Percentiles rank a stretch among this genome's conserved stretches.
These are phyloP conservation scores for Eledona agricola DNA, from an alignment of 2,888 invertebrate species.

Conservation along the genomic window DNA sequence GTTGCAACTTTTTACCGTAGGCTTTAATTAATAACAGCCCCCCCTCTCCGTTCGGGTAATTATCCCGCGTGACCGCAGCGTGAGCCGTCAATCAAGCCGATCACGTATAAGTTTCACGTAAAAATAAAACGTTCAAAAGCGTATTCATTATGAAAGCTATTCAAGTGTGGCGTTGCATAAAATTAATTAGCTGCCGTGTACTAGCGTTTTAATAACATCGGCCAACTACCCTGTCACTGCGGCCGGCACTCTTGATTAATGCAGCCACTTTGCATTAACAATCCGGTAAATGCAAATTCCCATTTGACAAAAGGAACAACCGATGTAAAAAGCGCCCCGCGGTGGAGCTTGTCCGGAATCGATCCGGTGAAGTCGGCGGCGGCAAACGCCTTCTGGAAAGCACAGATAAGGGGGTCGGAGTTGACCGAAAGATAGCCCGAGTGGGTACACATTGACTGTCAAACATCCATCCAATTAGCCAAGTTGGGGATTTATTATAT, in stretches of 20 bases:
- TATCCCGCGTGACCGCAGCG: constrained; percentile 46
- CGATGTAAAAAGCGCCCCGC: constrained; percentile 19
- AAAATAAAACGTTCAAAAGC: constrained; percentile 54
- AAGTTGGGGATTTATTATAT: constrained; percentile 60
- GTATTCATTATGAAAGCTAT: constrained; percentile 61
- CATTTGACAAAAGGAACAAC: constrained; percentile 47
- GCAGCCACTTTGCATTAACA: constrained; percentile 63
- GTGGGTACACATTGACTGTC: constrained; percentile 53
- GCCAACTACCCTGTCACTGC: constrained; percentile 57
- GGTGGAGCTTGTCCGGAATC: constrained; percentile 3
- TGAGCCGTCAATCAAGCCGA: constrained; percentile 52
- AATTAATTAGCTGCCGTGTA: constrained; percentile 63
- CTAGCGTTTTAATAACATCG: constrained; percentile 61
- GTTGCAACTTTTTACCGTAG: constrained; percentile 16
- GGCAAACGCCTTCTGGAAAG: constrained; percentile 16
- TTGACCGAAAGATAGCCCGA: constrained; percentile 36
- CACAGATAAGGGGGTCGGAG: constrained; percentile 29
- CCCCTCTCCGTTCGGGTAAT: constrained; percentile 40
- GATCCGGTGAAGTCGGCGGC: not conserved
- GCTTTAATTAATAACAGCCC: constrained; percentile 35
- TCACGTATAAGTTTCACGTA: constrained; percentile 49
- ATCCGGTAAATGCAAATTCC: constrained; percentile 61
- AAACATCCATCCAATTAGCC: constrained; percentile 62
- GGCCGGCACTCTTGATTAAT: constrained; percentile 61
- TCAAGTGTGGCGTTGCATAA: constrained; percentile 64